A percentile compares a stretch with the other conserved stretches of the same genome.
Evolutionary conservation across 2,113 vertebrate species (phyloP).

Genomic region (Pitta sordida): DNA sequence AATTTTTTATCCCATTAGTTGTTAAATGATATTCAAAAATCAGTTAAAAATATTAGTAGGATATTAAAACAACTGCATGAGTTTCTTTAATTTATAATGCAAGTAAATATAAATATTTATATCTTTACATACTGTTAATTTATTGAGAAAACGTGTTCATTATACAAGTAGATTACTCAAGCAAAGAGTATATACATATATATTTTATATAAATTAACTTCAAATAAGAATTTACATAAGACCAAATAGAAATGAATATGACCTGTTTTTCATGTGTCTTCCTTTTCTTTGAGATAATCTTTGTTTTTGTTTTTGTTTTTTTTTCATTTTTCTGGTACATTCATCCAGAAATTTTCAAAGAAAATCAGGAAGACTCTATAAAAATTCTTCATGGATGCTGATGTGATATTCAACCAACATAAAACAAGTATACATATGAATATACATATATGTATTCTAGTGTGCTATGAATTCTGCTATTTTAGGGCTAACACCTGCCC

Average conservation of each 20-base stretch:
- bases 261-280: neutral
- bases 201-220: neutral
- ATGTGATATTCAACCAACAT: neutral
- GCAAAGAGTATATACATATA: neutral
- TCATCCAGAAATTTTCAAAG: neutral
- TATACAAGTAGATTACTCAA: neutral
- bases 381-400: rapidly evolving
- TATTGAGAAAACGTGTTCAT: neutral
- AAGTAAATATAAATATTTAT: neutral
- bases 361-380: neutral
- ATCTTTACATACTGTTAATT: neutral
- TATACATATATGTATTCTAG: neutral
- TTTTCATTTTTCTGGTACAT: neutral
- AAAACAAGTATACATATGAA: rapidly evolving
- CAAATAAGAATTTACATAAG: neutral
- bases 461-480: neutral
- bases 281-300: rapidly evolving
- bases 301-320: no score
- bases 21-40: neutral
- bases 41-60: neutral
- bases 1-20: neutral
- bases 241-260: neutral
- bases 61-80: neutral
- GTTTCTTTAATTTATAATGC: neutral
- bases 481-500: neutral